Base-by-base conservation (phyloP, 2,797 vertebrate species). In the Phataginus tricuspis region DNA sequence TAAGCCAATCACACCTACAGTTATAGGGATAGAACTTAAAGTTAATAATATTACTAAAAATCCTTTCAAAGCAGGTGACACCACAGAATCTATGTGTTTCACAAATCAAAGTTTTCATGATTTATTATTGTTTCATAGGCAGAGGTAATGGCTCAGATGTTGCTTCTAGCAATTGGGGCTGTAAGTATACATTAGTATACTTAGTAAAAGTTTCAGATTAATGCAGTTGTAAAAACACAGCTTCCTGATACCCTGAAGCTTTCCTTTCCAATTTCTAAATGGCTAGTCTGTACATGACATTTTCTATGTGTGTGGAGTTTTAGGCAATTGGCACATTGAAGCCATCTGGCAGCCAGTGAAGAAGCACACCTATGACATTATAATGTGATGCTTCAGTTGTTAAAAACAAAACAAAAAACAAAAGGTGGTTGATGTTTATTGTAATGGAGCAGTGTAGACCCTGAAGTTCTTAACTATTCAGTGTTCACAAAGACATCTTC, bases 331-430 rank as follows among this genome's bases (percentile, higher is more conserved):
- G 55, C 74, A 64, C 31, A 8, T 6, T 21, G 68, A 10, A 51
- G 31, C 91, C 83, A 89, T 77, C 94, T 91, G 89, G 87, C 88
- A 92, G 71, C 31, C 23, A 1, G 18, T 2, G 31, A 61, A 90
- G 72, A 69, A 59, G 21, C n/a, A 87, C 61, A 85, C 51, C 45
- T 95, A 51, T 94, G 68, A 96, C 80, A 69, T 55, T 74, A 27
- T 23, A 63, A 77, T 61, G 75, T 8, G 72, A 94, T 6, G 90
- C 39, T 34, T 88, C 82, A 21, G 61, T 59, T 71, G 21, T 82
- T 87, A 64, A 51, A 87, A 84, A 61, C 51, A 86, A 94, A 96
- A 85, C 37, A 53, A 37, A 86, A 94, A 96, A 85, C 37, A 53
- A 37, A 84, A 75, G 7, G 34, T 64, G 14, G 7, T 4, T 83